Base-by-base conservation (phyloP, 1,140 invertebrate genomes). In the Lethrus apterus region DNA sequence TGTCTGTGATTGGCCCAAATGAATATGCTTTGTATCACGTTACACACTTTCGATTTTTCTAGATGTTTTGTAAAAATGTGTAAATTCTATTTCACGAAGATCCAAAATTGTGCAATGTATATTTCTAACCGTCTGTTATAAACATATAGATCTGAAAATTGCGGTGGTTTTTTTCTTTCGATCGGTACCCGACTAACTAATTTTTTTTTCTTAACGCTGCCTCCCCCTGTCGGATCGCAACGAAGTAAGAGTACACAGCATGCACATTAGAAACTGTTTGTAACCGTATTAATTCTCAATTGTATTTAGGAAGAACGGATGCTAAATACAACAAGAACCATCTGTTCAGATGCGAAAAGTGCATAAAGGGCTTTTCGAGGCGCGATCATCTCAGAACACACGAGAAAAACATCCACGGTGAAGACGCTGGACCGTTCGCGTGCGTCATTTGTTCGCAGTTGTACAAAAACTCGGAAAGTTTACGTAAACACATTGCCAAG, bases 401-500 rank as follows among this genome's bases (percentile, higher is more conserved):
- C 53, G 59, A 63, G 41, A 67, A 66, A 55, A 69, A 69, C 40
- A 63, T 69, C 31, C 67, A 69, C 42, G 67, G 67, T n/a, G 66
- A 67, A 41, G 64, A 65, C 23, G 64, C 57, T 3, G 67, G 67
- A 11, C 67, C 67, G 7, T 69, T 69, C 49, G 58, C 57, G 40
- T 68, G 66, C 44, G 33, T 52, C 3, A 61, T 67, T 13, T 68
- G 66, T 44, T 54, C 57, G 24, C 64, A 67, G 48, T 40, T 65
- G 20, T 67, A 66, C 49, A 68, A 68, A 56, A 68, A 68, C 46
- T 58, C 62, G 7, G 64, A 68, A 45, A 68, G 65, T 60, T 51
- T 68, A 31, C 51, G 66, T 17, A 68, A 68, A 54, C 66, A 68
- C 41, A 62, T 68, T 30, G 61, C 65, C 13, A 67, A 67, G 48